Evolutionary conservation across 2,797 vertebrate species (phyloP).

Genomic region (Paramormyrops hopkinsi): DNA sequence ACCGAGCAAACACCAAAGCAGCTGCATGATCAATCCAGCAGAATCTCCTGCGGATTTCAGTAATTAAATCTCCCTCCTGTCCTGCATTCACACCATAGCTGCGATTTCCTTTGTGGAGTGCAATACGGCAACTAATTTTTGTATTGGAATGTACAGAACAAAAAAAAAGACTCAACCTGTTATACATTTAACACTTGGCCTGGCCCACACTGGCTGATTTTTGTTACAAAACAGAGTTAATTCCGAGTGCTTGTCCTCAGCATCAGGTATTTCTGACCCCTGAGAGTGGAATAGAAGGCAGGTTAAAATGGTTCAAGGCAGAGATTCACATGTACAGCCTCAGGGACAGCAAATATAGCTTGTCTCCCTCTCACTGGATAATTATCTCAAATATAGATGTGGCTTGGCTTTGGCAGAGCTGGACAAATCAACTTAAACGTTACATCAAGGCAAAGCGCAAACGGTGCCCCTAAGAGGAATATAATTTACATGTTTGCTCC

Average conservation of each 20-base stretch:
- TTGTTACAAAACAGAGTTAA: background rate
- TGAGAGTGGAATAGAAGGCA: background rate
- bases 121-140: background rate
- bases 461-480: background rate
- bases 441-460: background rate
- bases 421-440: conserved; percentile 1
- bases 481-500: background rate
- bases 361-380: background rate
- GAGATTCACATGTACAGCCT: background rate
- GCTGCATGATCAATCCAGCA: background rate
- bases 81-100: background rate
- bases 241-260: background rate
- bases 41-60: background rate
- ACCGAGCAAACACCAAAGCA: background rate
- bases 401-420: background rate
- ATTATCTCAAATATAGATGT: conserved; percentile 28
- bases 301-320: background rate
- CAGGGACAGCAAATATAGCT: background rate
- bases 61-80: background rate
- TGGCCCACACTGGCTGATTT: background rate
- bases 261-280: background rate
- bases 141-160: background rate
- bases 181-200: background rate
- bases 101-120: background rate
- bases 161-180: background rate